Base-by-base conservation (phyloP, 2,888 invertebrate species). In the Lasioglossum lativentre region DNA sequence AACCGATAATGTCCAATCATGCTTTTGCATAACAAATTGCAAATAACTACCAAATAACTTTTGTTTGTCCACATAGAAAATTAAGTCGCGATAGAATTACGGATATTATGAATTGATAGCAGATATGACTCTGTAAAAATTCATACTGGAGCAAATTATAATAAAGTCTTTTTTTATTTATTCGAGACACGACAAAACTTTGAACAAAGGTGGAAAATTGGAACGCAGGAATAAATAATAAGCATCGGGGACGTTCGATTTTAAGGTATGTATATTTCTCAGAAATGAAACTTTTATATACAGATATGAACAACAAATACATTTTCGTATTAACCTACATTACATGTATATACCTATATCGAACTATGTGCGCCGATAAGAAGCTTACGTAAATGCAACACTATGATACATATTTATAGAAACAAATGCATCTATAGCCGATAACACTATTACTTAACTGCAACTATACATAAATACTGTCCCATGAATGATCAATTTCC, bases 331-430 rank as follows among this genome's bases (percentile, higher is more conserved):
- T 75, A 85, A 82, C 75, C 80, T 90, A 85, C 78, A 63, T 78
- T 78, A 83, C 83, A 85, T 47, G n/a, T 71, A 45, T 45, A 80
- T 56, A 16, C 12, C 3, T 10, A n/a, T 27, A 27, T n/a, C 59
- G 56, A 76, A 78, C 27, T 77, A 63, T 72, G 66, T 70, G 70
- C 56, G 73, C 70, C 77, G 47, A 71, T 81, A 75, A 68, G 72
- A 82, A 84, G 80, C 75, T 84, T 78, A 40, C 74, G 45, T 59
- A 78, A n/a, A 83, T 68, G 66, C 78, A 79, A 40, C 30, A 19
- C 79, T 93, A 92, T 93, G 16, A 83, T 93, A 93, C 93, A 93
- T 92, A 91, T 93, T 90, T 93, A 92, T 92, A 93, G 78, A 88
- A 45, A 86, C 76, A 76, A 71, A 27, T 19, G 72, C 56, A 72